Conservation (phyloP, 2,888 invertebrate species). For the Ryuthela nishihirai region DNA sequence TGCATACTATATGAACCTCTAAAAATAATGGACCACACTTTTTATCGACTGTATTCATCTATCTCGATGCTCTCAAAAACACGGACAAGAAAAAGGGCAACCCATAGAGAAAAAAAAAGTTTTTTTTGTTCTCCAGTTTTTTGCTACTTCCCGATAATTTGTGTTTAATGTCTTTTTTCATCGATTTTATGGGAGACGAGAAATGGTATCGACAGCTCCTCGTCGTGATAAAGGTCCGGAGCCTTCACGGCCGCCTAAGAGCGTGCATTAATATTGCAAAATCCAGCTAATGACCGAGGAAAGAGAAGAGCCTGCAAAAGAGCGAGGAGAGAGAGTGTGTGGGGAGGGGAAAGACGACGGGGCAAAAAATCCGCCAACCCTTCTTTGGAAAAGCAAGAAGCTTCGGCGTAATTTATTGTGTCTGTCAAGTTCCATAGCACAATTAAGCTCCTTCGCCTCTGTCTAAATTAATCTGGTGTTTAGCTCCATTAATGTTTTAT, state of each 20-base stretch:
- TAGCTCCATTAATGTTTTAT: conserved; percentile 39
- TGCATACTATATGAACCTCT: too few species aligned
- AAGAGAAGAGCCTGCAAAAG: conserved; percentile 9
- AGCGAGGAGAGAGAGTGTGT: neutral
- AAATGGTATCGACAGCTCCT: too few species aligned
- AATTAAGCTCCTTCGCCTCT: conserved; percentile 32
- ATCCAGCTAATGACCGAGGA: conserved; percentile 31
- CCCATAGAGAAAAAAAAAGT: too few species aligned
- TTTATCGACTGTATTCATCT: too few species aligned
- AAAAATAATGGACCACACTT: too few species aligned
- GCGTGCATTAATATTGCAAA: conserved; percentile 33
- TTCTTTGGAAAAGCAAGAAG: too few species aligned
- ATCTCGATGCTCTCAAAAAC: too few species aligned
- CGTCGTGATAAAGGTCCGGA: too few species aligned
- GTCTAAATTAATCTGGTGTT: conserved; percentile 39
- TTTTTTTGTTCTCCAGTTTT: too few species aligned
- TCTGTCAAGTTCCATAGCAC: conserved; percentile 36
- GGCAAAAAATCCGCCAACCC: conserved; percentile 12
- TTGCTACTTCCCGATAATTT: conserved; percentile 38
- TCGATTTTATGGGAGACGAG: too few species aligned
- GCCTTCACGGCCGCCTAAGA: too few species aligned
- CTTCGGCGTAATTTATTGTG: conserved; percentile 32
- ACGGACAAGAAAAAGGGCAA: too few species aligned
- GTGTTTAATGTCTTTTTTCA: conserved; percentile 36
- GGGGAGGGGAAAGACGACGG: neutral